Base-by-base conservation (phyloP, 2,888 invertebrate genomes). In the Parnassius apollo region DNA sequence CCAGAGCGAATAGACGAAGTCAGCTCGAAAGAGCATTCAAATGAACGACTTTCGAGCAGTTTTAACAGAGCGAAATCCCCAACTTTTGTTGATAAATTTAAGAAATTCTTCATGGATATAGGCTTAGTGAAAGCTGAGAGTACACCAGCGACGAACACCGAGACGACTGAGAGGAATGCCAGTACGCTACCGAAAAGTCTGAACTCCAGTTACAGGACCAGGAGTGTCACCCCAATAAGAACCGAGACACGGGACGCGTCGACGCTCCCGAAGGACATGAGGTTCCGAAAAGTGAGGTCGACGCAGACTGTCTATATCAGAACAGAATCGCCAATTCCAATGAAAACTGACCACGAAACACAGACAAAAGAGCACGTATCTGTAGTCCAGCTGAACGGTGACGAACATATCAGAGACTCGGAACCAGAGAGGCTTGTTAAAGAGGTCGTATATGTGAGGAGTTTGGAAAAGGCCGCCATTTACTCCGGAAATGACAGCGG, bases 31-130 rank as follows among this genome's bases (percentile, higher is more conserved):
- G 88, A 88, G 61, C 78, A 81, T 9, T 80, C 83, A 0, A 80
- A 80, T 56, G 90, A 89, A 53, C 72, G 91, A 11, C 68, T 90
- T 7, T 80, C 86, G 0, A 85, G 80, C 58, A 91, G 90, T 56
- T 74, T 89, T 0, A 91, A 91, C 59, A 74, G 91, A 75, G 82
- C 91, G 0, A 88, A 86, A 68, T 91, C 91, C 0, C 91, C 91
- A 0, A 89, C 89, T 0, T 91, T 91, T 59, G 90, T 91, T 0
- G 90, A 91, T 69, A 90, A 89, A 69, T 91, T 89, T 66, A 91
- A 88, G 68, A 86, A 89, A 65, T 91, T 91, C 75, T 91, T 91
- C 71, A 73, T 81, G 1, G 91, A 91, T 59, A 86, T 91, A 0
- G 91, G 91, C 1, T 69, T 91, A 13, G 89, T 85, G 1, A 90